Conservation (phyloP, 1,140 invertebrate genomes). For the Drosophila simulans region DNA sequence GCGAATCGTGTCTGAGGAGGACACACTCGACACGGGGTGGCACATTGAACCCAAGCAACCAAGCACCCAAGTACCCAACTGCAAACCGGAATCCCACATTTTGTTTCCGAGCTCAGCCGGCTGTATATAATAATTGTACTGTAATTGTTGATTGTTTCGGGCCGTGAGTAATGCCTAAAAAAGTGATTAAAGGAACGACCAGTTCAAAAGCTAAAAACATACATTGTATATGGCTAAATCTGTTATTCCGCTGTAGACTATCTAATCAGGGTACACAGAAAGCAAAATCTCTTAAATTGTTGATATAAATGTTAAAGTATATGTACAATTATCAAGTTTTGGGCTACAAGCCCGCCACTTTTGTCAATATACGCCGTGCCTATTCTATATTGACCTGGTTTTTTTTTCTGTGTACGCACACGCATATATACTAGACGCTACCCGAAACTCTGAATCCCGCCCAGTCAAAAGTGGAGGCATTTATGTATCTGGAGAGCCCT, state of each 20-base stretch:
- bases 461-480: neutral
- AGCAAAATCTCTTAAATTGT: neutral
- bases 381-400: neutral
- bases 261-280: constrained; percentile 38
- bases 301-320: neutral
- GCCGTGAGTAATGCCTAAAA: constrained; percentile 36
- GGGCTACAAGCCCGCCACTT: too few species aligned
- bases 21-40: constrained; percentile 25
- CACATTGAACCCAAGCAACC: constrained; percentile 13
- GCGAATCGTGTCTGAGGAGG: constrained; percentile 34
- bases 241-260: constrained; percentile 19
- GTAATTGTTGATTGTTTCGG: constrained; percentile 42
- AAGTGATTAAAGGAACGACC: constrained; percentile 38
- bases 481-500: constrained; percentile 3
- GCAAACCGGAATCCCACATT: constrained; percentile 7
- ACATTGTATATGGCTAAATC: constrained; percentile 5
- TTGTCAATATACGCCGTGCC: too few species aligned
- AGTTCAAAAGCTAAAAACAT: constrained; percentile 27
- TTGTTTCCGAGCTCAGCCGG: constrained; percentile 1
- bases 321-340: too few species aligned
- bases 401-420: constrained; percentile 1
- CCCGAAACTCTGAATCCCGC: constrained; percentile 24
- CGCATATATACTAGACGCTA: constrained; percentile 21
- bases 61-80: neutral
- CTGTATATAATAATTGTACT: constrained; percentile 39